A percentile compares a stretch with the other conserved stretches of the same genome.
Conservation (phyloP, 2,888 invertebrate species). For the Anthoptus insignis region DNA sequence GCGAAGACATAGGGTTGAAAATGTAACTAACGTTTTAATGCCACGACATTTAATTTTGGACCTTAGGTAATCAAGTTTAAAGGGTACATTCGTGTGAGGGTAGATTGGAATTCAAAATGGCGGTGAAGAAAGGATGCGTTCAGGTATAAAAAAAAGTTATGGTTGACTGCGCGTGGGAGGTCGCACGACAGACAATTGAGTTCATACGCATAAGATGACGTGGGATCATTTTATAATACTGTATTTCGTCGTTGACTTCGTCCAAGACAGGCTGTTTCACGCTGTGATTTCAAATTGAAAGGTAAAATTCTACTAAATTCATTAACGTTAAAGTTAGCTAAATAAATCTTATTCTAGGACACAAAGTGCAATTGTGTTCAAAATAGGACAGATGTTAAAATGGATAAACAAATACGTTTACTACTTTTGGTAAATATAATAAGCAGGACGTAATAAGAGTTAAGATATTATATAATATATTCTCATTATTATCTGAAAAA, state of each 20-base stretch:
- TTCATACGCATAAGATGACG: slow-evolving; percentile 32
- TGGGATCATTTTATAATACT: slow-evolving; percentile 29
- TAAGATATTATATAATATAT: no score
- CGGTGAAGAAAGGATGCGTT: slow-evolving; percentile 72
- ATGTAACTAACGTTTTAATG: slow-evolving; percentile 8
- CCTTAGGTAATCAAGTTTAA: slow-evolving; percentile 56
- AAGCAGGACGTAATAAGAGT: no score
- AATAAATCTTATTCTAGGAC: no score
- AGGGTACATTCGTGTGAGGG: slow-evolving; percentile 61
- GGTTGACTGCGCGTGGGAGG: slow-evolving; percentile 76
- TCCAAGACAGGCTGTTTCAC: no score
- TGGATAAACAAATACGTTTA: no score
- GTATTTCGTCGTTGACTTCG: background rate
- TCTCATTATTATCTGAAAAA: no score
- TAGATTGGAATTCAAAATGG: slow-evolving; percentile 73
- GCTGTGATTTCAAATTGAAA: no score
- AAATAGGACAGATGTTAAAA: no score
- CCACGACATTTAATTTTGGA: slow-evolving; percentile 51
- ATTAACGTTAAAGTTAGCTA: no score
- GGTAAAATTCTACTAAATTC: no score
- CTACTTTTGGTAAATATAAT: no score
- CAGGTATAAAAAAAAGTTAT: slow-evolving; percentile 69
- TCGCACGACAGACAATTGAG: slow-evolving; percentile 51
- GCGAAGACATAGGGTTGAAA: slow-evolving; percentile 59
- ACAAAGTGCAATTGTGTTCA: no score